A percentile compares a stretch with the other conserved stretches of the same genome.
phyloP scores from a whole-genome alignment of 2,888 invertebrate genomes.

The Zonitis immaculata region DNA sequence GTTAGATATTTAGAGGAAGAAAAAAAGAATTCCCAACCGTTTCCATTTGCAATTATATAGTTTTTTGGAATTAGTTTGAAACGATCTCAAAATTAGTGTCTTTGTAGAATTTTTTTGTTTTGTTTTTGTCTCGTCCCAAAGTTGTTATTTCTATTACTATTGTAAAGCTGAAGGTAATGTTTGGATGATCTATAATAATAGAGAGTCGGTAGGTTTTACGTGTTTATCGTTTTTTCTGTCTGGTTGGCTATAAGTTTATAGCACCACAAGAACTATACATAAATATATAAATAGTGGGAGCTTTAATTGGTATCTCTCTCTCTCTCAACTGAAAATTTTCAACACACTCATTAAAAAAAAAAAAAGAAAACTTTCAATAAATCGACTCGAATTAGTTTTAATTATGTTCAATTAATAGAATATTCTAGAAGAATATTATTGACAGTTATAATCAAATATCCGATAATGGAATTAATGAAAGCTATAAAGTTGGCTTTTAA shows the following conservation, averaged over 20 bases:
- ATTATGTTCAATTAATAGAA: too few species aligned
- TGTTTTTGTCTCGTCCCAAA: slow-evolving; percentile 1
- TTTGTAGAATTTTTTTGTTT: slow-evolving; percentile 6
- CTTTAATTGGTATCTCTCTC: slow-evolving; percentile 13
- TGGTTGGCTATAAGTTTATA: slow-evolving; percentile 7
- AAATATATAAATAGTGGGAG: slow-evolving; percentile 7
- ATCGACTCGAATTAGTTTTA: too few species aligned
- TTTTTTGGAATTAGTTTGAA: slow-evolving; percentile 14
- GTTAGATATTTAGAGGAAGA: too few species aligned
- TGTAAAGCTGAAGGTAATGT: slow-evolving; percentile 1
- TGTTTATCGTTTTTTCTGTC: slow-evolving; percentile 17
- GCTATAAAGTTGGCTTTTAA: slow-evolving; percentile 9
- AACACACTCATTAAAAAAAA: too few species aligned
- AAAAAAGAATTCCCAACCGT: too few species aligned
- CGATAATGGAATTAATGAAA: slow-evolving; percentile 14
- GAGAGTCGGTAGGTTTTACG: slow-evolving; percentile 5
- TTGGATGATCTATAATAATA: slow-evolving; percentile 16
- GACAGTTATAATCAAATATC: neutral
- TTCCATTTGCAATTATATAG: slow-evolving; percentile 1
- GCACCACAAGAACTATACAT: too few species aligned
- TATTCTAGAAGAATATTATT: too few species aligned
- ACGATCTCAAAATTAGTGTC: slow-evolving; percentile 13
- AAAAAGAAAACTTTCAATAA: too few species aligned
- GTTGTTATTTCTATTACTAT: neutral
- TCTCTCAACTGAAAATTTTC: too few species aligned